These are phyloP conservation scores for Pemphigus obesinymphae DNA, from an alignment of 1,140 invertebrate species.

Conservation along the genomic window DNA sequence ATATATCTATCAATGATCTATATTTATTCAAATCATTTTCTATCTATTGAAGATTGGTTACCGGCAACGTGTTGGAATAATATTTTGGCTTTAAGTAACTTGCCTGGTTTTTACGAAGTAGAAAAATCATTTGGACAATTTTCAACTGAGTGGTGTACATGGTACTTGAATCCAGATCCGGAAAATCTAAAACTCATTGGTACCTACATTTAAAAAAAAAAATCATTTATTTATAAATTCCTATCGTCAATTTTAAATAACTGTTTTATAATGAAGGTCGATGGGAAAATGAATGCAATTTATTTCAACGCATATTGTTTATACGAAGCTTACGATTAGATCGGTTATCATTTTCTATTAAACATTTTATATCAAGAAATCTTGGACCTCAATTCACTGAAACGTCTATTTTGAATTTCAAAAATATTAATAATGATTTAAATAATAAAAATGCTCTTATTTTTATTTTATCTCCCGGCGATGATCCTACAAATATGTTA, in stretches of 20 bases:
- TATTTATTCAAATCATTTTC: background rate
- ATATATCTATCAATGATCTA: background rate
- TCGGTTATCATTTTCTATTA: slow-evolving; percentile 2
- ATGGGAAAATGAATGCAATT: slow-evolving; percentile 15
- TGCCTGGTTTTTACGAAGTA: background rate
- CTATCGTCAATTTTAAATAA: background rate
- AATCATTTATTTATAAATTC: background rate
- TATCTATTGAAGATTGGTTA: background rate
- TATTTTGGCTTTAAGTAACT: background rate
- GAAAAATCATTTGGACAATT: background rate
- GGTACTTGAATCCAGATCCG: background rate
- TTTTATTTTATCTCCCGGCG: background rate
- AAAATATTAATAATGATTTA: background rate
- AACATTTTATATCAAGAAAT: background rate
- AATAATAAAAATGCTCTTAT: background rate
- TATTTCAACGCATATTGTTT: background rate
- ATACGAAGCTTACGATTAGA: background rate
- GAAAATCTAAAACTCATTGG: slow-evolving; percentile 9
- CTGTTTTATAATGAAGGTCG: background rate
- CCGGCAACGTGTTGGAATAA: background rate
- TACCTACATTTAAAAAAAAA: background rate
- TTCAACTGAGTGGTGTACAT: background rate
- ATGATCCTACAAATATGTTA: background rate
- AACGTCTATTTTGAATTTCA: background rate
- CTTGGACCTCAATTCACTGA: background rate